A percentile compares a stretch with the other conserved stretches of the same genome.
These are phyloP conservation scores for Acronicta alni DNA, from an alignment of 2,888 invertebrate species.

Conservation along the genomic window DNA sequence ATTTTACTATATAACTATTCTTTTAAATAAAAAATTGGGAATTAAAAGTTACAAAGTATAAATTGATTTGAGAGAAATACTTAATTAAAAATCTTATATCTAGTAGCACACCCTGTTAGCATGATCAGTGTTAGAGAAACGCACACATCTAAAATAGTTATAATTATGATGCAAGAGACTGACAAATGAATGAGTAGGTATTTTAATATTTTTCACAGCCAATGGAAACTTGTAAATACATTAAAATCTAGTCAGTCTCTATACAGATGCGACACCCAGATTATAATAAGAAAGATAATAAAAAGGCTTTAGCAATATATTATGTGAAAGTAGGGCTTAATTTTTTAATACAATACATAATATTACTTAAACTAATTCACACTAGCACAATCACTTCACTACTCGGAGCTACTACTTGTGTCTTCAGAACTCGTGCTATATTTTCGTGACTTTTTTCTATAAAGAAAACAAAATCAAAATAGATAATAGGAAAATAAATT, in stretches of 20 bases:
- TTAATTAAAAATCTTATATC: conserved; percentile 25
- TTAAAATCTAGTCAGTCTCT: conserved; percentile 48
- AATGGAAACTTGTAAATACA: conserved; percentile 34
- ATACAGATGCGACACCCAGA: conserved; percentile 40
- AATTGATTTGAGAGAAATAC: neutral
- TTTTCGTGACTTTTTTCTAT: conserved; percentile 88
- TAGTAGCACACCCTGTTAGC: conserved; percentile 81
- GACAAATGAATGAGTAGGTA: conserved; percentile 40
- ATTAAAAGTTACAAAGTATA: neutral
- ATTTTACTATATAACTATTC: neutral
- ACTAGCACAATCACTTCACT: conserved; percentile 78
- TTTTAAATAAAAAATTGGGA: neutral
- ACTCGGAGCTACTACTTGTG: conserved; percentile 84
- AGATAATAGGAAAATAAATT: conserved; percentile 64
- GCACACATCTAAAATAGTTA: conserved; percentile 56
- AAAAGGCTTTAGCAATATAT: conserved; percentile 58
- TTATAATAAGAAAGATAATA: conserved; percentile 49
- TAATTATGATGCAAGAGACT: conserved; percentile 37
- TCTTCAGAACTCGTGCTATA: conserved; percentile 86
- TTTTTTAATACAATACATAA: conserved; percentile 67
- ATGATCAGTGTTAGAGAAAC: conserved; percentile 59
- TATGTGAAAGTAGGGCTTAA: conserved; percentile 60
- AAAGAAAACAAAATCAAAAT: conserved; percentile 79
- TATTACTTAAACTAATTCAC: conserved; percentile 71
- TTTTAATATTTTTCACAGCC: conserved; percentile 52